phyloP scores from a whole-genome alignment of 2,113 vertebrate genomes.

The Pithys albifrons region DNA sequence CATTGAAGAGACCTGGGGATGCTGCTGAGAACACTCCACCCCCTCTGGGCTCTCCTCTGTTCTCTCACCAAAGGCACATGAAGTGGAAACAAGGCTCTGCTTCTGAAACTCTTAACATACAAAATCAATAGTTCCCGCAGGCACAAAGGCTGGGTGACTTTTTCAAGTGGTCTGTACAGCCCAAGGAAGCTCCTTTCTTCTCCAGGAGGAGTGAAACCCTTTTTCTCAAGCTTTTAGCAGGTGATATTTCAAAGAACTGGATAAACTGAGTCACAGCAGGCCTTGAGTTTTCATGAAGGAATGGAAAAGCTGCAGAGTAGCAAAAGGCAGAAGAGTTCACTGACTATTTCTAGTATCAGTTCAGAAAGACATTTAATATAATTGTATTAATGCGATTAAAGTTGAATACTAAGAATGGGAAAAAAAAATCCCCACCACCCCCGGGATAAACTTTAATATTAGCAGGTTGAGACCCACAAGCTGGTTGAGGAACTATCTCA shows the following conservation, averaged over 20 bases:
- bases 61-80: not conserved
- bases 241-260: constrained; percentile 17
- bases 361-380: not conserved
- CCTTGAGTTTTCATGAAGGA: not conserved
- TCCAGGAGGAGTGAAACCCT: not conserved
- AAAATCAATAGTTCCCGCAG: not conserved
- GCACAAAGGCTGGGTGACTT: constrained; percentile 3
- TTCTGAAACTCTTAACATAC: not conserved
- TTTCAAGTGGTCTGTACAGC: not conserved
- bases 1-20: not conserved
- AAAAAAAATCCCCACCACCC: not conserved
- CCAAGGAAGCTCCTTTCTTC: not conserved
- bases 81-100: not conserved
- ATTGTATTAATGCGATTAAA: not conserved
- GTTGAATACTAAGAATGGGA: not conserved
- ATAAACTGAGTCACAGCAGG: not conserved
- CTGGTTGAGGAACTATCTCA: not conserved
- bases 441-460: not conserved
- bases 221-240: constrained; percentile 1
- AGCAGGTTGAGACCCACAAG: not conserved
- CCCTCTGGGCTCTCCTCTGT: not conserved
- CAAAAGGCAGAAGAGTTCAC: not conserved
- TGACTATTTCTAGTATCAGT: not conserved
- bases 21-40: fast-evolving
- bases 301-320: not conserved